Percentiles rank a stretch among this genome's conserved stretches.
These are phyloP conservation scores for Gadus chalcogrammus DNA, from an alignment of 2,113 vertebrate species.

Conservation along the genomic window DNA sequence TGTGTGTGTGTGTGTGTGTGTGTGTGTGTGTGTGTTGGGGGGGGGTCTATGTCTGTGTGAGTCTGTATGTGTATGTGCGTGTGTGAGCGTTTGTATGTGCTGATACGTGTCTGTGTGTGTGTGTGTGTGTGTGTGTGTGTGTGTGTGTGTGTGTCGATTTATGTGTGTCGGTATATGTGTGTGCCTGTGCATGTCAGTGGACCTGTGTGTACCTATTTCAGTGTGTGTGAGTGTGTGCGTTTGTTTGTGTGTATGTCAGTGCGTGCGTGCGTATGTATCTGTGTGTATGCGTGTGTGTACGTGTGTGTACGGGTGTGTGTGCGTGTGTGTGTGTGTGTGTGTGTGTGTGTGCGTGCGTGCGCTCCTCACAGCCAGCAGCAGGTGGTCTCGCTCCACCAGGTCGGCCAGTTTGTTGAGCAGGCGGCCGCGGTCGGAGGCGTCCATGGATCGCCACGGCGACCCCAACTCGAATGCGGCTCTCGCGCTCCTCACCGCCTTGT, in stretches of 20 bases:
- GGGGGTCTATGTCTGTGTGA: not conserved
- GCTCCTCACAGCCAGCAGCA: slow-evolving; percentile 80
- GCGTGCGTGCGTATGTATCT: not conserved
- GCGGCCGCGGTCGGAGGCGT: slow-evolving; percentile 81
- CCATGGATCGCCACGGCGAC: slow-evolving; percentile 84
- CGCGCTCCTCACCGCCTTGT: slow-evolving; percentile 83
- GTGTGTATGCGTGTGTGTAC: not conserved
- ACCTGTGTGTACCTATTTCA: no score
- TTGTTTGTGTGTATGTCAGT: not conserved
- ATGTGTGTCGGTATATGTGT: no score
- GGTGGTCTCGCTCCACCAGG: slow-evolving; percentile 80
- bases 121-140: not conserved
- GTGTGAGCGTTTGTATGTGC: not conserved
- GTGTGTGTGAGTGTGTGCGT: not conserved
- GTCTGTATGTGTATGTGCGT: not conserved
- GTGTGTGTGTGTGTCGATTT: no score
- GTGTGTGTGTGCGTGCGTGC: not conserved
- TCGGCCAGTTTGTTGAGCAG: slow-evolving; percentile 80
- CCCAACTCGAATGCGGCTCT: slow-evolving; percentile 82
- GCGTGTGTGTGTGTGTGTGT: slow-evolving; percentile 1
- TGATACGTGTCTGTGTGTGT: not conserved
- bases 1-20: not conserved
- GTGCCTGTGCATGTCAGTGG: no score
- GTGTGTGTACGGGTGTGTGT: not conserved
- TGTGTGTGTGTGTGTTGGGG: not conserved